phyloP scores from a whole-genome alignment of 2,113 vertebrate genomes.

The Meles meles region DNA sequence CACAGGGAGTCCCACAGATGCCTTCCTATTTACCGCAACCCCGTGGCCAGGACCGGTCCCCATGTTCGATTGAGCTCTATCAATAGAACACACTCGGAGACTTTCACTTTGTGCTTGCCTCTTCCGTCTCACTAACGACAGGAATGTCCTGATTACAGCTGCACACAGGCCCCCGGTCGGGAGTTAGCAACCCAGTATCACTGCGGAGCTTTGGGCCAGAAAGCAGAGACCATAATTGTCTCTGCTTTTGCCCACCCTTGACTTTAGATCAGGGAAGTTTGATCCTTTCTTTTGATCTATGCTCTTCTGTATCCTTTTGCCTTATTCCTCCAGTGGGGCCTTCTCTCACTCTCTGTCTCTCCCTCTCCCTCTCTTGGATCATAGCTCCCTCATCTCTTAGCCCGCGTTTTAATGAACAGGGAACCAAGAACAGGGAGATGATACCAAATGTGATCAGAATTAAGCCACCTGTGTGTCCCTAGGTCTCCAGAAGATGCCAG shows the following conservation, averaged over 20 bases:
- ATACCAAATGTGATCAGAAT: neutral
- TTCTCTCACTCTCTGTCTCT: neutral
- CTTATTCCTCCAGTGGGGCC: neutral
- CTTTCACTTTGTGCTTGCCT: neutral
- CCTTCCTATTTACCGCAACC: neutral
- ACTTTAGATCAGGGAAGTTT: neutral
- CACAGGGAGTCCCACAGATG: neutral
- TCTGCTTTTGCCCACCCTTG: neutral
- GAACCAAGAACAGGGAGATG: neutral
- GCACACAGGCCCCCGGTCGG: neutral
- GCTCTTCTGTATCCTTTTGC: neutral
- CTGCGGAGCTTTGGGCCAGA: neutral
- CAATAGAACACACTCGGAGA: neutral
- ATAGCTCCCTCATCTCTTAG: neutral
- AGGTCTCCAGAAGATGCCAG: neutral
- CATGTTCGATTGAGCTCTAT: neutral
- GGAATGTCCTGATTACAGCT: conserved; percentile 21
- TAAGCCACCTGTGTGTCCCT: neutral
- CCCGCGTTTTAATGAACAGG: conserved; percentile 21
- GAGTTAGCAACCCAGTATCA: neutral
- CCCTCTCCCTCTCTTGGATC: neutral
- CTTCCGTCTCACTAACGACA: neutral
- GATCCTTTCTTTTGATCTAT: neutral
- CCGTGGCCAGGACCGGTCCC: neutral
- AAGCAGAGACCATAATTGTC: conserved; percentile 15